phyloP scores from a whole-genome alignment of 2,888 invertebrate species.

The Drosophila rubida region DNA sequence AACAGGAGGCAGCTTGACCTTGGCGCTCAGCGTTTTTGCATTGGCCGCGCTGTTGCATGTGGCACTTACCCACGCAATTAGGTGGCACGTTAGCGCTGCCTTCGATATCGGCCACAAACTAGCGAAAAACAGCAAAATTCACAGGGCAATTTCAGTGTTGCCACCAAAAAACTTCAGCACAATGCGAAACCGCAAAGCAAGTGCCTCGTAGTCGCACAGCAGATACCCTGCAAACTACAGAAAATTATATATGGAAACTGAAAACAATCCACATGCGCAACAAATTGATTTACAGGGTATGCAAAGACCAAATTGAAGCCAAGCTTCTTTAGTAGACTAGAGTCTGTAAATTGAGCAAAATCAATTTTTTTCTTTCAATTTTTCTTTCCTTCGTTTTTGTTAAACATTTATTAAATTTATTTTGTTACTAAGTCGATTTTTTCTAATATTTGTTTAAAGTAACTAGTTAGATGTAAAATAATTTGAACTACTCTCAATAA shows the following conservation, averaged over 20 bases:
- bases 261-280: too few species aligned
- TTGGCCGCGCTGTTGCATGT: slow-evolving; percentile 32
- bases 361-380: too few species aligned
- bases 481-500: too few species aligned
- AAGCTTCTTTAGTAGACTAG: too few species aligned
- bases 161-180: slow-evolving; percentile 29
- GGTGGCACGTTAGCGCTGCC: slow-evolving; percentile 11
- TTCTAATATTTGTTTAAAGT: too few species aligned
- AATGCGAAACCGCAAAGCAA: slow-evolving; percentile 22
- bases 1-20: slow-evolving; percentile 24
- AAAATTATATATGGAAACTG: too few species aligned
- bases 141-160: slow-evolving; percentile 10
- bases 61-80: slow-evolving; percentile 27
- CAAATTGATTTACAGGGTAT: neutral
- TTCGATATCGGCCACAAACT: neutral
- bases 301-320: rapidly evolving
- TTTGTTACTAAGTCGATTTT: too few species aligned
- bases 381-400: neutral
- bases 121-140: neutral
- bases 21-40: slow-evolving; percentile 10
- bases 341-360: too few species aligned
- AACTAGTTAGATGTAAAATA: too few species aligned
- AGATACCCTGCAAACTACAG: neutral
- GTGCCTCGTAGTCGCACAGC: neutral
- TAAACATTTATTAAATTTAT: neutral